Conservation (phyloP, 2,888 invertebrate species). For the Plagodis pulveraria region DNA sequence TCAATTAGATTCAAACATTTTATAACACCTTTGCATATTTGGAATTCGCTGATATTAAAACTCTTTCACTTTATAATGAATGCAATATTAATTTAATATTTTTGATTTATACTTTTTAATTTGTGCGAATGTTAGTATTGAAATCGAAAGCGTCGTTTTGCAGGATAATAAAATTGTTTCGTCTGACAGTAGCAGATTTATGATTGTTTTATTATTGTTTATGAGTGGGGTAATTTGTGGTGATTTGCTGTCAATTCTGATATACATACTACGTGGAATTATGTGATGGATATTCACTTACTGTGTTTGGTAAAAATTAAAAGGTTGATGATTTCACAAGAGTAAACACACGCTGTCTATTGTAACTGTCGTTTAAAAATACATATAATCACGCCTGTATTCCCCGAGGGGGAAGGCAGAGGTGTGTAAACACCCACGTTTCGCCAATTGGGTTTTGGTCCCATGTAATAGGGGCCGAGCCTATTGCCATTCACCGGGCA, state of each 20-base stretch:
- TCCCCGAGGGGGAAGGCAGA: too few relatives aligned
- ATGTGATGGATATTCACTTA: conserved; percentile 14
- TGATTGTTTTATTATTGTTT: conserved; percentile 21
- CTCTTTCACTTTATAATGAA: conserved; percentile 54
- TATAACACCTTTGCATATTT: conserved; percentile 42
- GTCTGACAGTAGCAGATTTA: conserved; percentile 34
- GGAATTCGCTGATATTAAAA: conserved; percentile 31
- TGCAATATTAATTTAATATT: conserved; percentile 36
- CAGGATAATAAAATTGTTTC: conserved; percentile 36
- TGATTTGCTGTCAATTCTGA: conserved; percentile 17
- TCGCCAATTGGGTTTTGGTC: too few relatives aligned
- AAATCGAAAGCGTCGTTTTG: conserved; percentile 35
- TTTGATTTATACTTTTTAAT: conserved; percentile 47
- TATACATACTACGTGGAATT: conserved; percentile 5
- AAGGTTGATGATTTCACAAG: not conserved
- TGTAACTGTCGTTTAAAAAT: not conserved
- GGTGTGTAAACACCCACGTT: too few relatives aligned
- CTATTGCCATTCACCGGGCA: too few relatives aligned
- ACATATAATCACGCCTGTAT: too few relatives aligned
- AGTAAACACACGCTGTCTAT: not conserved
- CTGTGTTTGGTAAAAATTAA: conserved; percentile 4
- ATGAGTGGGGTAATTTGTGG: conserved; percentile 22
- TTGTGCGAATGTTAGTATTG: conserved; percentile 31
- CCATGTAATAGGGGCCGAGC: too few relatives aligned
- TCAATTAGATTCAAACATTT: conserved; percentile 53